Conservation (phyloP, 2,888 invertebrate genomes). For the Lithophane ornitopus region DNA sequence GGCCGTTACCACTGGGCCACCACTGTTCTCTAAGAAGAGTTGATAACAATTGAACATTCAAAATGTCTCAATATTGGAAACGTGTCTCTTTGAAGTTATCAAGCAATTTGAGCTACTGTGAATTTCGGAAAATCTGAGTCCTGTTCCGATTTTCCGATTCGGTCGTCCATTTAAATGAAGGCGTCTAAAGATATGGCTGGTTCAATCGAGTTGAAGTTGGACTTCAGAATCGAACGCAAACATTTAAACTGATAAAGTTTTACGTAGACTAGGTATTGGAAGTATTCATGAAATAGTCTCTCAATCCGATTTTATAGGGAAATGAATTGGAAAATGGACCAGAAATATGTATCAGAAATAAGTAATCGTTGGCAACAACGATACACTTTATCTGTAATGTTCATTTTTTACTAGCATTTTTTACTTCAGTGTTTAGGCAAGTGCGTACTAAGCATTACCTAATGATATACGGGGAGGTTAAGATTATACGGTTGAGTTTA, state of each 20-base stretch:
- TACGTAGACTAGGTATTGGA: conserved; percentile 1
- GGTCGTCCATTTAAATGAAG: conserved; percentile 8
- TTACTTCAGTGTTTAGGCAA: background rate
- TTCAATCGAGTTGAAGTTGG: background rate
- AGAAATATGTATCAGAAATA: background rate
- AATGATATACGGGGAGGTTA: background rate
- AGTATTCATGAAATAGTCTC: background rate
- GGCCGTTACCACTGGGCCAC: too few species aligned
- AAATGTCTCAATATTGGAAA: conserved; percentile 33
- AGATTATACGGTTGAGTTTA: background rate
- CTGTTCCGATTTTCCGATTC: background rate
- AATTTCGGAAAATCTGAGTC: background rate
- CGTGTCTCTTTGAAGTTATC: conserved; percentile 37
- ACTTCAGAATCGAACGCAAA: conserved; percentile 31
- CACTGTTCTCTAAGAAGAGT: too few species aligned
- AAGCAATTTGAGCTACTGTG: background rate
- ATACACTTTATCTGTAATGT: background rate
- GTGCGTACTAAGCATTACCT: background rate
- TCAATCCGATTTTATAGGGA: background rate
- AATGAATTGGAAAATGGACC: background rate
- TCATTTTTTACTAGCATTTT: too few species aligned
- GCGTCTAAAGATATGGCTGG: conserved; percentile 1
- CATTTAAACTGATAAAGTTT: conserved; percentile 28
- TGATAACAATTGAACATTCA: conserved; percentile 22
- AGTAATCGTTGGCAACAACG: background rate